Conservation (phyloP, 2,888 invertebrate species). For the Hofmannophila pseudospretella region DNA sequence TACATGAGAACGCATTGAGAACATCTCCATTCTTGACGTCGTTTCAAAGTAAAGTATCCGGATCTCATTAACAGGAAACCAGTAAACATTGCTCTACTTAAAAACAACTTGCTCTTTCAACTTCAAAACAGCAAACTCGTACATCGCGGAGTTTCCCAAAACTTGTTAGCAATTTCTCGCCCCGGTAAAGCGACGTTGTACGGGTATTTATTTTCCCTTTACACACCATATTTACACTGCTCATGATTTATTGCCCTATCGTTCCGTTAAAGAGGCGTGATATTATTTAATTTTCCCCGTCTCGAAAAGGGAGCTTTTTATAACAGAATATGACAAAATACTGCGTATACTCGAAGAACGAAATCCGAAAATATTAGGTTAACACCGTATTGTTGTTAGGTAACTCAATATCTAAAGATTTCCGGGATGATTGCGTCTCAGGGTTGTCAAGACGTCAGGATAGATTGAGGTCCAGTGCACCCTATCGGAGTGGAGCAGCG, state of each 20-base stretch:
- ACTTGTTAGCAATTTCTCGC: slow-evolving; percentile 3
- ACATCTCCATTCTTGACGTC: no score
- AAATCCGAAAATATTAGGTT: slow-evolving; percentile 6
- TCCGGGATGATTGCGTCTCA: no score
- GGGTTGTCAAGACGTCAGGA: neutral
- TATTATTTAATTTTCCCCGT: slow-evolving; percentile 12
- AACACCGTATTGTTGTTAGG: slow-evolving; percentile 7
- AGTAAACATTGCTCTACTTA: no score
- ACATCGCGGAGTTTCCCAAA: slow-evolving; percentile 1
- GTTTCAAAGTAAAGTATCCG: no score
- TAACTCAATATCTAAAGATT: slow-evolving; percentile 7
- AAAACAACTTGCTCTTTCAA: neutral
- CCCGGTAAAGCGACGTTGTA: slow-evolving; percentile 1
- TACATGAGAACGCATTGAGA: no score
- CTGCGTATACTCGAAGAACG: neutral
- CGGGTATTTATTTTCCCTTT: slow-evolving; percentile 4
- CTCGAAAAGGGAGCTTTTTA: neutral
- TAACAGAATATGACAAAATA: slow-evolving; percentile 2
- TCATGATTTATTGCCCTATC: slow-evolving; percentile 11
- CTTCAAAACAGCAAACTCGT: neutral
- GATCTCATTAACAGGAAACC: no score
- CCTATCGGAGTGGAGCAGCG: no score
- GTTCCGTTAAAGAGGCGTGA: slow-evolving; percentile 4
- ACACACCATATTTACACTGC: slow-evolving; percentile 7
- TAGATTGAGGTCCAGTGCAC: neutral